phyloP scores from a whole-genome alignment of 1,140 invertebrate genomes.

The Nilaparvata lugens region DNA sequence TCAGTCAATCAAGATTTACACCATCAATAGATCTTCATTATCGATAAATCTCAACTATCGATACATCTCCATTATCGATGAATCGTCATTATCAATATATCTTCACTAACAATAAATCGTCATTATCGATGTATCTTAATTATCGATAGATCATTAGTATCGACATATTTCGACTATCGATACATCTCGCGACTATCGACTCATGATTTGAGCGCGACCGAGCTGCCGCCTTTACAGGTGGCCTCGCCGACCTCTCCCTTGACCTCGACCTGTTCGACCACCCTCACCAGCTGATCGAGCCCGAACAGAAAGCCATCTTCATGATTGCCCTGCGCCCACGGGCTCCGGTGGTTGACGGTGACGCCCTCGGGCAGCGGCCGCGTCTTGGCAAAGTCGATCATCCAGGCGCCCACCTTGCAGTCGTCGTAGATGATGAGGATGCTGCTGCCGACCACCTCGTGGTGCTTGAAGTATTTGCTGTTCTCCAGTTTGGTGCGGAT shows the following conservation, averaged over 20 bases:
- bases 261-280: not conserved
- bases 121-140: too few species aligned
- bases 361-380: conserved; percentile 58
- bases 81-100: too few species aligned
- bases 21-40: too few species aligned
- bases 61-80: too few species aligned
- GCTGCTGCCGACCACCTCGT: conserved; percentile 89
- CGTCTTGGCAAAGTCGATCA: conserved; percentile 96
- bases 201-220: not conserved
- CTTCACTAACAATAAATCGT: too few species aligned
- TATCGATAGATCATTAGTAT: too few species aligned
- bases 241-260: not conserved
- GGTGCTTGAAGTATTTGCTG: conserved; percentile 77
- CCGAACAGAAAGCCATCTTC: conserved; percentile 91
- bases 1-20: too few species aligned
- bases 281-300: conserved; percentile 68
- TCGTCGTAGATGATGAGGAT: conserved; percentile 90
- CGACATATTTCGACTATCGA: too few species aligned
- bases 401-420: conserved; percentile 77
- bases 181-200: not conserved
- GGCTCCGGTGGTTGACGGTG: conserved; percentile 59
- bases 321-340: conserved; percentile 84
- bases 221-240: not conserved
- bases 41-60: too few species aligned
- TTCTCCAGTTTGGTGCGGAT: conserved; percentile 70